Conservation (phyloP, 2,888 invertebrate genomes). For the Leptothorax acervorum region DNA sequence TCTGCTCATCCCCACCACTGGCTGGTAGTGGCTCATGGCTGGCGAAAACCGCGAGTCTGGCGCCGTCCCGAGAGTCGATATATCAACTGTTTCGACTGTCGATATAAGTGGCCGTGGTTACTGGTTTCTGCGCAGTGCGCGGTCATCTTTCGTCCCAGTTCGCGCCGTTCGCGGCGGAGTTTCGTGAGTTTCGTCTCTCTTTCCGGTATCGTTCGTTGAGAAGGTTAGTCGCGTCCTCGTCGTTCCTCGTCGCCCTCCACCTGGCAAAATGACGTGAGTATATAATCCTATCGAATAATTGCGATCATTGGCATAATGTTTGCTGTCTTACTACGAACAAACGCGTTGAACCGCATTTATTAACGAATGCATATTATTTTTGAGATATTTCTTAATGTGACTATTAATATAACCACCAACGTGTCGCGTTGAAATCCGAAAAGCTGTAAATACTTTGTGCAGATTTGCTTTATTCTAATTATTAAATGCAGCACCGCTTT, state of each 20-base stretch:
- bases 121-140: too few species aligned
- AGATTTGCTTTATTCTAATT: background rate
- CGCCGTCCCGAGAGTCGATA: too few species aligned
- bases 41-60: too few species aligned
- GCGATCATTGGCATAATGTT: background rate
- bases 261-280: constrained; percentile 32
- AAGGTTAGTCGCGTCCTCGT: background rate
- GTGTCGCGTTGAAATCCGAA: background rate
- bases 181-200: background rate
- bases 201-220: background rate
- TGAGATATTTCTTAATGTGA: background rate
- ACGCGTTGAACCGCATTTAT: background rate
- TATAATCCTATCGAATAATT: background rate
- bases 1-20: too few species aligned
- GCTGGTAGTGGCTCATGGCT: too few species aligned
- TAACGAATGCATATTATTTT: constrained; percentile 28
- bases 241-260: background rate
- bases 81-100: too few species aligned
- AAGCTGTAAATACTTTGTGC: background rate
- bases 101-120: too few species aligned
- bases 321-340: background rate
- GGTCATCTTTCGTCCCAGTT: too few species aligned
- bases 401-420: background rate
- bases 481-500: background rate
- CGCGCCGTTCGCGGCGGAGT: background rate